A percentile compares a stretch with the other conserved stretches of the same genome.
Evolutionary conservation across 1,140 invertebrate genomes (phyloP).

Genomic region (Anastrepha ludens): DNA sequence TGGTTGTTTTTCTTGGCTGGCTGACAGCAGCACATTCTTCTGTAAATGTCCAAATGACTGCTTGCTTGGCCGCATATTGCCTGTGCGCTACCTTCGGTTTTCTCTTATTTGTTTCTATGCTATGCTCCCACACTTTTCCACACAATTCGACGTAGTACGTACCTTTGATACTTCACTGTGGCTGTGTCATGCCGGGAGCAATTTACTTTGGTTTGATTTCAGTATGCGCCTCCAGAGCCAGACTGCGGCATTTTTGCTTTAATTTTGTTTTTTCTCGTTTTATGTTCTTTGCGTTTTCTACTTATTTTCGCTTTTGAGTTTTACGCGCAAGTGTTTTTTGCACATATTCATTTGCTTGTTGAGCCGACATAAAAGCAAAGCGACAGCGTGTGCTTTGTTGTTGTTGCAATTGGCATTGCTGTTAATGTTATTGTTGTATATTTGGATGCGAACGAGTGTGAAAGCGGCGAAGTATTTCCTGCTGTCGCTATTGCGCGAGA

Average conservation of each 20-base stretch:
- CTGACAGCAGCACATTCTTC: background rate
- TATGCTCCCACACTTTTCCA: slow-evolving; percentile 47
- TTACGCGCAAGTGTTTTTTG: slow-evolving; percentile 15
- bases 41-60: slow-evolving; percentile 24
- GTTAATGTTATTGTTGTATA: background rate
- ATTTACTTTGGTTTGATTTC: slow-evolving; percentile 51
- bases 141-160: background rate
- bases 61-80: slow-evolving; percentile 30
- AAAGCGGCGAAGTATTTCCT: slow-evolving; percentile 50
- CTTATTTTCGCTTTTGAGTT: slow-evolving; percentile 51
- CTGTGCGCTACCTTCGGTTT: slow-evolving; percentile 5
- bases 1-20: background rate
- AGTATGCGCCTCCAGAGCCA: background rate
- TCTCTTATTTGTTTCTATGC: background rate
- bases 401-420: background rate
- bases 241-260: slow-evolving; percentile 38
- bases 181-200: slow-evolving; percentile 37
- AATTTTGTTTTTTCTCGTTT: background rate
- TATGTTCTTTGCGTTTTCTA: slow-evolving; percentile 18
- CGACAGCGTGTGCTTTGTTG: slow-evolving; percentile 21
- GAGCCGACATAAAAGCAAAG: slow-evolving; percentile 35
- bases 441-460: slow-evolving; percentile 13
- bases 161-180: slow-evolving; percentile 45
- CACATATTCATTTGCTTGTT: slow-evolving; percentile 46
- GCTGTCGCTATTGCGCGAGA: slow-evolving; percentile 45